Base-by-base conservation (phyloP, 2,797 vertebrate species). In the Paedocypris micromegethes region DNA sequence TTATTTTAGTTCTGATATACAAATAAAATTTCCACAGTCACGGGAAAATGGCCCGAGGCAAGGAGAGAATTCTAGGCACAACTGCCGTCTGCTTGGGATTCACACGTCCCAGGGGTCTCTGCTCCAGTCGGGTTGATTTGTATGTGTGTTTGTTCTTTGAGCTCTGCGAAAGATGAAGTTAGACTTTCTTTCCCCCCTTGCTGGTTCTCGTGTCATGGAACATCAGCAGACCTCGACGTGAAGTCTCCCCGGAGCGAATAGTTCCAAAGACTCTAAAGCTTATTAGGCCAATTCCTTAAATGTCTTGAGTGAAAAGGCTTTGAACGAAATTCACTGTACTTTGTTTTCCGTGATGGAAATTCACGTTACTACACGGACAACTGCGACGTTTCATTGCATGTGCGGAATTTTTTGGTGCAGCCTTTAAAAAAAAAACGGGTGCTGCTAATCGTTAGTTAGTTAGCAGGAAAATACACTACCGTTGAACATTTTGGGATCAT, bases 11-110 rank as follows among this genome's bases (percentile, higher is more conserved):
- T 68, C 59, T 60, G 9, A 60, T 38, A 53, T 74, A 64, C 63
- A 75, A 62, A 75, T 70, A 60, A 62, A 64, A 62, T 59, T 75
- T 75, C 62, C 53, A 66, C 60, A 66, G 63, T 66, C 63, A 77
- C 68, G 47, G 70, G 72, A 72, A 75, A 60, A 63, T 64, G 66
- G 73, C 76, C 66, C 57, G 3, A 56, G 76, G 73, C 76, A 66
- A 54, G 57, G 62, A 59, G 72, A 57, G 62, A 70, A 66, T 59
- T 46, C 53, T 48, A 51, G 56, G 46, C 49, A 49, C 37, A 7
- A 56, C 6, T 0, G 56, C 46, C 45, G 8, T 66, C 59, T 48
- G 38, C 44, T 5, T 3, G 38, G 55, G 51, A 70, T 69, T 66
- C 57, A 57, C 60, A 23, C 39, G 42, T 71, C 63, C 54, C 68